Conservation (phyloP, 2,113 vertebrate genomes). For the Delphinapterus leucas region DNA sequence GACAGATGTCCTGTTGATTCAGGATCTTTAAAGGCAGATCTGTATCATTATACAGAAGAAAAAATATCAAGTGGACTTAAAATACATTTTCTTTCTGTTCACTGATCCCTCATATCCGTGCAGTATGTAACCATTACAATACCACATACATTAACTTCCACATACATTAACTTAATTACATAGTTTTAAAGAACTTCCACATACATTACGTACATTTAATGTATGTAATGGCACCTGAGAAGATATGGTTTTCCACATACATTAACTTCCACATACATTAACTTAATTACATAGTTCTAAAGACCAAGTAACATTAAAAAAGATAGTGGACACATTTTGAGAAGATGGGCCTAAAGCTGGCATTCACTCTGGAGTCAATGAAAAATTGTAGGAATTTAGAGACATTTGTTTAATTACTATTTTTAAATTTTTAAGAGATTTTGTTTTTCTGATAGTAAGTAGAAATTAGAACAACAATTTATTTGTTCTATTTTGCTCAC, state of each 20-base stretch:
- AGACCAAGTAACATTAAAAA: not conserved
- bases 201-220: too few species aligned
- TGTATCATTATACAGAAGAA: not conserved
- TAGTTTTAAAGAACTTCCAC: not conserved
- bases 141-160: not conserved
- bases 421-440: not conserved
- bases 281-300: not conserved
- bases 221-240: too few species aligned
- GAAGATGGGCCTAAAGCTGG: not conserved
- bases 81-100: not conserved
- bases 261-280: not conserved
- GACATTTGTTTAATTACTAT: not conserved
- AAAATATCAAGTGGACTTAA: not conserved
- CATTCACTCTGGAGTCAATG: not conserved
- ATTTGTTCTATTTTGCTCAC: not conserved
- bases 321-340: not conserved
- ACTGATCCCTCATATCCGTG: not conserved
- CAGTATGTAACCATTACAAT: not conserved
- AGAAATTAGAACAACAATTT: slow-evolving; percentile 13
- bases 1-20: not conserved
- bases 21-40: not conserved
- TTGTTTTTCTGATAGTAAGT: slow-evolving; percentile 8
- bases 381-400: not conserved
- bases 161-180: not conserved
- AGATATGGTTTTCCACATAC: too few species aligned